Base-by-base conservation (phyloP, 2,113 vertebrate species). In the Chroicocephalus ridibundus region DNA sequence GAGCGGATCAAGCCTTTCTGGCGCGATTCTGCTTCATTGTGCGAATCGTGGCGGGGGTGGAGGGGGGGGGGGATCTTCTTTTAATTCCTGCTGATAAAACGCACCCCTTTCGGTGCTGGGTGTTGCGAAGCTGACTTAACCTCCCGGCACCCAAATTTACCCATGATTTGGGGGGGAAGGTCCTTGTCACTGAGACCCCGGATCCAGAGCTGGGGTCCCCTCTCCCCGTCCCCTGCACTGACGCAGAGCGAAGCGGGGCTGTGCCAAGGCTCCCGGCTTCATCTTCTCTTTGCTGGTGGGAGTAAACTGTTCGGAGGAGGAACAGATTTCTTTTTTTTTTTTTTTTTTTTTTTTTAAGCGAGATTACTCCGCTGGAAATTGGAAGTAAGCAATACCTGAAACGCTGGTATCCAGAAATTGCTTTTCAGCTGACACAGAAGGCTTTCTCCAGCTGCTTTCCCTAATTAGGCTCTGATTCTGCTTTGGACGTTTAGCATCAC, bases 131-230 rank as follows among this genome's bases (percentile, higher is more conserved):
- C 40, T 61, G 54, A 25, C 11, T 38, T 22, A 60, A 64, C 27
- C 36, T 61, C 42, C 29, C 18, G 29, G 42, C 42, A 27, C 42
- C 36, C 40, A 17, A 49, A 32, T 40, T 29, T 8, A 24, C 15
- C 38, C 14, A 0, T 22, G 60, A 38, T n/a, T 5, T 22, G 26
- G 40, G 46, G 25, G 27, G 21, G 27, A 7, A 7, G 26, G 25
- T 24, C 27, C 8, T 20, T 4, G 2, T 25, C 15, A 0, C 51
- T 22, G 31, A 40, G 29, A 17, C 15, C 32, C 66, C 3, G 4
- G 18, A 14, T 9, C 15, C n/a, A 24, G 52, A 24, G 65, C 51
- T 52, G 44, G 65, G 51, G 4, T 40, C 31, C 42, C 20, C 2
- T 8, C 19, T 32, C 26, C 2, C 21, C 4, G 14, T 46, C 20